Conservation (phyloP, 2,113 vertebrate species). For the Polypterus senegalus region DNA sequence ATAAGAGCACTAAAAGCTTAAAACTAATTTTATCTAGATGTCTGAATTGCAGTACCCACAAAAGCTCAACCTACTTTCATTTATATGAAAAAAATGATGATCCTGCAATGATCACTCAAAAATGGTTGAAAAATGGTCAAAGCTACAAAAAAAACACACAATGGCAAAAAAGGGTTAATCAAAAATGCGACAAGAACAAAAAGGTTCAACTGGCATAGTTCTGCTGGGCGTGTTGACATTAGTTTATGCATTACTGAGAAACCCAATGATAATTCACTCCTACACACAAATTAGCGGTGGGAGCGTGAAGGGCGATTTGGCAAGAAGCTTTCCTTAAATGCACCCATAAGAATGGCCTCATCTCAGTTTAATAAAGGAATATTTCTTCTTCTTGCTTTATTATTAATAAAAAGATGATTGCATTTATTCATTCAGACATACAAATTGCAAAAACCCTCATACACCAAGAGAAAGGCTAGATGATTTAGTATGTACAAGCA, state of each 20-base stretch:
- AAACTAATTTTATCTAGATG: too few species aligned
- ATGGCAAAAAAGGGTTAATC: background rate
- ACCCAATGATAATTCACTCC: constrained; percentile 37
- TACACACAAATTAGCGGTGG: constrained; percentile 35
- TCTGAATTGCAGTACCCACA: too few species aligned
- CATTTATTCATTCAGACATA: background rate
- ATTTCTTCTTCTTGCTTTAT: background rate
- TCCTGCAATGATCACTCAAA: background rate
- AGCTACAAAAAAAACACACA: constrained; percentile 3
- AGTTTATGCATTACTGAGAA: constrained; percentile 30
- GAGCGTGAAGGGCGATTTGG: constrained; percentile 44
- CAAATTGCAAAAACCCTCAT: constrained; percentile 22
- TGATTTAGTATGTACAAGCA: background rate
- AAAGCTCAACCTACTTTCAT: too few species aligned
- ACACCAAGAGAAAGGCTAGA: background rate
- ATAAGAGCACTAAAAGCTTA: too few species aligned
- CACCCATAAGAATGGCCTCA: constrained; percentile 43
- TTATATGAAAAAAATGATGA: too few species aligned
- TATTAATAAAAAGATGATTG: background rate
- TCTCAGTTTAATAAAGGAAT: constrained; percentile 70
- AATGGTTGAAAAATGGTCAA: background rate
- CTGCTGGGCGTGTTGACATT: constrained; percentile 24
- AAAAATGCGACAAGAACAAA: constrained; percentile 23
- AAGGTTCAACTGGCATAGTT: constrained; percentile 20
- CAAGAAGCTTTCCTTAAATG: constrained; percentile 50